Percentiles rank a stretch among this genome's conserved stretches.
Conservation (phyloP, 1,140 invertebrate species). For the Globodera rostochiensis region DNA sequence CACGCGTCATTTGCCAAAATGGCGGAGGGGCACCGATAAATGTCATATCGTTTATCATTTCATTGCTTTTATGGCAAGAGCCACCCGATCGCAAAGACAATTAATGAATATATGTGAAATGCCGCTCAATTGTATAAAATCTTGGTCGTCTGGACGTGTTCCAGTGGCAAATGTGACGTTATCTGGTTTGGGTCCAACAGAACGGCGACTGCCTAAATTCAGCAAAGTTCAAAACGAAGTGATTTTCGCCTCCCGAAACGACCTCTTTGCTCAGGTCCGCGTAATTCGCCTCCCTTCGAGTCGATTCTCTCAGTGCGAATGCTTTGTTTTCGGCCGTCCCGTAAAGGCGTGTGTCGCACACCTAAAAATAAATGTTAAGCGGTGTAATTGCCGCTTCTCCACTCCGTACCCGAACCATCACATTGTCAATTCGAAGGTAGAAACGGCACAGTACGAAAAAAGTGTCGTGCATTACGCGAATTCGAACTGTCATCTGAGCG, state of each 20-base stretch:
- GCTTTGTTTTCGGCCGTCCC: constrained; percentile 71
- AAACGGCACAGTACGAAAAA: constrained; percentile 88
- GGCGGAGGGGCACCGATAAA: too few species aligned
- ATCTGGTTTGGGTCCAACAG: constrained; percentile 33
- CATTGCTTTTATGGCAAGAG: too few species aligned
- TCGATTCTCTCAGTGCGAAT: constrained; percentile 56
- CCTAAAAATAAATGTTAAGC: constrained; percentile 74
- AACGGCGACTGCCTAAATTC: constrained; percentile 16
- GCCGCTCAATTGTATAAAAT: constrained; percentile 3
- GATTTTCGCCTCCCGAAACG: neutral
- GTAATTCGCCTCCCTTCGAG: constrained; percentile 48
- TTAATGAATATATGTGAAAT: too few species aligned
- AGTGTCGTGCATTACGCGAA: constrained; percentile 91
- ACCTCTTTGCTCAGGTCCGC: constrained; percentile 29
- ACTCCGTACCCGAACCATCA: constrained; percentile 17
- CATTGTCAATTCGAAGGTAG: constrained; percentile 84
- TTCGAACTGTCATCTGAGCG: constrained; percentile 65
- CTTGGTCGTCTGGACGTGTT: constrained; percentile 13
- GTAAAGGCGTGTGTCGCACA: constrained; percentile 89
- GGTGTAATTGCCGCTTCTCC: neutral
- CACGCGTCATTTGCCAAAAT: too few species aligned
- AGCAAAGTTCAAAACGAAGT: neutral
- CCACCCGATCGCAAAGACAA: too few species aligned
- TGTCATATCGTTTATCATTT: too few species aligned
- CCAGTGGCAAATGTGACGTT: constrained; percentile 9